phyloP scores from a whole-genome alignment of 2,797 vertebrate genomes.

The Cynodonichthys magdalenae region DNA sequence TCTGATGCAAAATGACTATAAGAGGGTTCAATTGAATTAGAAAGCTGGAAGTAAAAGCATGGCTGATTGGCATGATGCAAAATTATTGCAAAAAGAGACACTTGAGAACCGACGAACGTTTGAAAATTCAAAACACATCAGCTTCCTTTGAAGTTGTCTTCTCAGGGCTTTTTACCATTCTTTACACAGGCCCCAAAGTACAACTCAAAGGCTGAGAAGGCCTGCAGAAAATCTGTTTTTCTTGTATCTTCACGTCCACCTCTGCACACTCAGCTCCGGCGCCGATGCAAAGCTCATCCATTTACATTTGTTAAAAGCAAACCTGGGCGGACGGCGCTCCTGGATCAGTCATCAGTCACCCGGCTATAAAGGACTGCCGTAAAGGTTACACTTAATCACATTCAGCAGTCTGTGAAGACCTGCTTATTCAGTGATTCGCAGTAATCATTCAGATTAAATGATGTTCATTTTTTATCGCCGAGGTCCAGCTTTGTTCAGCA shows the following conservation, averaged over 20 bases:
- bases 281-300: constrained; percentile 27
- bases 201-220: background rate
- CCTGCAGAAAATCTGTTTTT: constrained; percentile 1
- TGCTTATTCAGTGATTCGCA: constrained; percentile 45
- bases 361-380: constrained; percentile 22
- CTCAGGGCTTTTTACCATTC: background rate
- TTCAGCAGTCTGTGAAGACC: constrained; percentile 38
- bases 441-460: constrained; percentile 30
- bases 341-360: constrained; percentile 36
- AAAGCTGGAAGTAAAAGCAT: background rate
- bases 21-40: background rate
- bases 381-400: constrained; percentile 29
- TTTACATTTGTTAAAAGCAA: constrained; percentile 24
- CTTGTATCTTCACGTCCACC: constrained; percentile 8
- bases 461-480: constrained; percentile 24
- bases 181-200: background rate
- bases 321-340: constrained; percentile 21
- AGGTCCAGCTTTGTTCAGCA: constrained; percentile 4
- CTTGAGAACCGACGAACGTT: background rate
- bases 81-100: constrained; percentile 4
- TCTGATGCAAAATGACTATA: background rate
- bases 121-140: background rate
- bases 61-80: background rate
- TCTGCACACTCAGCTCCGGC: constrained; percentile 22
- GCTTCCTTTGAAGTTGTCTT: constrained; percentile 4